Percentiles rank a stretch among this genome's conserved stretches.
These are phyloP conservation scores for Pseudois nayaur DNA, from an alignment of 2,113 vertebrate species.

Conservation along the genomic window DNA sequence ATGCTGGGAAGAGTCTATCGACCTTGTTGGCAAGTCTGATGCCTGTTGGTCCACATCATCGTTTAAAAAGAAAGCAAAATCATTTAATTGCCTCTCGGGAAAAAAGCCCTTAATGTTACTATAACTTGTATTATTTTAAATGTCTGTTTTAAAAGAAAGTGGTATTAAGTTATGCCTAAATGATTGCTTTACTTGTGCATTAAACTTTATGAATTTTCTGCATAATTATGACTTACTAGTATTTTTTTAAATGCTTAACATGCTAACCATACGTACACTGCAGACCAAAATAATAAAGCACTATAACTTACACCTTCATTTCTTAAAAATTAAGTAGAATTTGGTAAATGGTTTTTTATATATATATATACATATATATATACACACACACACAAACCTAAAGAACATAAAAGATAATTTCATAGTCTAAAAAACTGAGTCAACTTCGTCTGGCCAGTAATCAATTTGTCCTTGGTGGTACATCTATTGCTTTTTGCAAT, in stretches of 20 bases:
- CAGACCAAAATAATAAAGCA: conserved; percentile 30
- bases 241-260: conserved; percentile 55
- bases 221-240: conserved; percentile 64
- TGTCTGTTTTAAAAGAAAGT: conserved; percentile 25
- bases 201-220: conserved; percentile 76
- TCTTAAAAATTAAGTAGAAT: conserved; percentile 35
- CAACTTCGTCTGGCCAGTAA: conserved; percentile 90
- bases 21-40: conserved; percentile 92
- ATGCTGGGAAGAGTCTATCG: conserved; percentile 97
- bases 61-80: conserved; percentile 58
- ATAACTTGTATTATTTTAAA: conserved; percentile 39
- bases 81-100: conserved; percentile 34
- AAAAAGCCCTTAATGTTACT: conserved; percentile 49
- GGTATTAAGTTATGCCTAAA: conserved; percentile 15
- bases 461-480: conserved; percentile 83
- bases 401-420: conserved; percentile 54
- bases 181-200: conserved; percentile 57
- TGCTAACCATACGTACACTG: background rate
- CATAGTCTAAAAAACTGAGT: conserved; percentile 91
- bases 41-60: background rate
- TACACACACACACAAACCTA: background rate
- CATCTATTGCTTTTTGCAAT: conserved; percentile 77
- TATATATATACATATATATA: background rate
- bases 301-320: background rate
- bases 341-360: background rate